Conservation (phyloP, 2,888 invertebrate genomes). For the Choristoneura rosaceana region DNA sequence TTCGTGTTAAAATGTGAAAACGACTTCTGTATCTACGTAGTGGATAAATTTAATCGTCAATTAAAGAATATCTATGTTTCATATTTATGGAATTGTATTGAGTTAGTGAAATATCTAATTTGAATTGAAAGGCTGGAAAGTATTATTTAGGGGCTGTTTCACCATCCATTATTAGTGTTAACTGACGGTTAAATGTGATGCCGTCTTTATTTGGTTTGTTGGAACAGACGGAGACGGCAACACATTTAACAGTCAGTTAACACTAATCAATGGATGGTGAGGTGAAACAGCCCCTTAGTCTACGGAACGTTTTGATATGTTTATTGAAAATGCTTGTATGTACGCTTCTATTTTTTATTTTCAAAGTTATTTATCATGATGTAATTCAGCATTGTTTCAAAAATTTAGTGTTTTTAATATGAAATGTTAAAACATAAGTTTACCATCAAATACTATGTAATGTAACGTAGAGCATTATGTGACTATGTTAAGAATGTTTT, state of each 20-base stretch:
- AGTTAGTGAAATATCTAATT: slow-evolving; percentile 25
- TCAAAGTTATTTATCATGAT: slow-evolving; percentile 8
- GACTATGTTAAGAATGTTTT: slow-evolving; percentile 64
- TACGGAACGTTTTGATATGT: slow-evolving; percentile 38
- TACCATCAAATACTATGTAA: slow-evolving; percentile 69
- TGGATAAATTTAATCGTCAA: slow-evolving; percentile 43
- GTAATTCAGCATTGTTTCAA: slow-evolving; percentile 20
- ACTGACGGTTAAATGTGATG: too few relatives aligned
- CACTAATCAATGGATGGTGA: too few relatives aligned
- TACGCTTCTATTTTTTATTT: slow-evolving; percentile 44
- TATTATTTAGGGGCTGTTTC: too few relatives aligned
- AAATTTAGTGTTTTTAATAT: slow-evolving; percentile 32
- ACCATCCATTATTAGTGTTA: too few relatives aligned
- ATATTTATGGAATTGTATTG: slow-evolving; percentile 16
- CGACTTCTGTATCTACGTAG: slow-evolving; percentile 33
- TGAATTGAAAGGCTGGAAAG: slow-evolving; percentile 60
- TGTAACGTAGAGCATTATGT: slow-evolving; percentile 61
- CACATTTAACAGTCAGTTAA: too few relatives aligned
- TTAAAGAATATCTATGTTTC: slow-evolving; percentile 38
- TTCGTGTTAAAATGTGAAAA: slow-evolving; percentile 7
- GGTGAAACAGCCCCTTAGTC: too few relatives aligned
- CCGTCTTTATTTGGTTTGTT: too few relatives aligned
- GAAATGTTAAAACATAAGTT: slow-evolving; percentile 65
- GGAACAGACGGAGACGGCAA: too few relatives aligned
- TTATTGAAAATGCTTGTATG: slow-evolving; percentile 44